Evolutionary conservation across 2,888 invertebrate genomes (phyloP).

Genomic region (Melieria picta): DNA sequence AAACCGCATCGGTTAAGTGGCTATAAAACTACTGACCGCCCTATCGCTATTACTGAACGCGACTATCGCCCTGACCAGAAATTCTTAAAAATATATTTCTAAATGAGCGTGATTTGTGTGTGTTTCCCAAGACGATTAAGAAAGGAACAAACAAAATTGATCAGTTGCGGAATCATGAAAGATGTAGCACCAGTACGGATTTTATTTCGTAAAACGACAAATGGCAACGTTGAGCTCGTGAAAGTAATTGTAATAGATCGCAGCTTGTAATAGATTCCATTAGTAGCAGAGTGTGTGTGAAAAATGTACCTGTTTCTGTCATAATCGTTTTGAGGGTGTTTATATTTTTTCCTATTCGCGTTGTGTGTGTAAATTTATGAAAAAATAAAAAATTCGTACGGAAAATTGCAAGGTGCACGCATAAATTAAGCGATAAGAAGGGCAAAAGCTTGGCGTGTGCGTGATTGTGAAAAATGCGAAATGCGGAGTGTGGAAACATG

Average conservation of each 20-base stretch:
- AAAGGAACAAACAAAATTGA: too few species aligned
- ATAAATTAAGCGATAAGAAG: constrained; percentile 17
- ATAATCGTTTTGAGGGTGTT: constrained; percentile 52
- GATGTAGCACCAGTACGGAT: too few species aligned
- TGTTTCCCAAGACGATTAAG: too few species aligned
- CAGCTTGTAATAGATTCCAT: neutral
- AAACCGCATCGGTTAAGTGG: too few species aligned
- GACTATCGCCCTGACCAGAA: too few species aligned
- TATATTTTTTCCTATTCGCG: constrained; percentile 46
- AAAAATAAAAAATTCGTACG: constrained; percentile 29
- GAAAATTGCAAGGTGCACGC: constrained; percentile 13
- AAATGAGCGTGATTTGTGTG: too few species aligned
- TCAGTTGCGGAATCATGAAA: too few species aligned
- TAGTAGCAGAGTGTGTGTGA: neutral
- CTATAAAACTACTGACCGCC: too few species aligned
- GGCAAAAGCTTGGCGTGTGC: neutral
- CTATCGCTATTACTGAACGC: too few species aligned
- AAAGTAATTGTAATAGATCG: neutral
- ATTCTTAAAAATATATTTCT: too few species aligned
- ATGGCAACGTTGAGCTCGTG: too few species aligned
- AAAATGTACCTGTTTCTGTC: constrained; percentile 52
- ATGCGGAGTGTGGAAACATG: neutral
- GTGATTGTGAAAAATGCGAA: neutral
- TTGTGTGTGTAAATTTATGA: constrained; percentile 18
- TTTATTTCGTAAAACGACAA: too few species aligned